These are phyloP conservation scores for Sesamia inferens DNA, from an alignment of 2,888 invertebrate species.

Conservation along the genomic window DNA sequence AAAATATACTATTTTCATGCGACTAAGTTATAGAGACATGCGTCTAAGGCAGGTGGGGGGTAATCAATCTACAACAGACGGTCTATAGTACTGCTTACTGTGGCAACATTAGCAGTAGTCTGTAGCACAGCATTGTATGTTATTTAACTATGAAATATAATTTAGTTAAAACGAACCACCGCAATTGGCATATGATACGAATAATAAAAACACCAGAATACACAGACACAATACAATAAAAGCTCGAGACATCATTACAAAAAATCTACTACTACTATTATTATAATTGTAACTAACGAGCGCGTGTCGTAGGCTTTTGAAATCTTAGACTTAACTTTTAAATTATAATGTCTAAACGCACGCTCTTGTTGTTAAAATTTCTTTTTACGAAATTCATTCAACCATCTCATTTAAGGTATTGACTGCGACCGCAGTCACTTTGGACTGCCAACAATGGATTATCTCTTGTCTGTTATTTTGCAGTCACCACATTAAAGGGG, in stretches of 20 bases:
- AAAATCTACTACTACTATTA: slow-evolving; percentile 21
- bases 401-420: neutral
- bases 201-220: slow-evolving; percentile 16
- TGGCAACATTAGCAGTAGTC: slow-evolving; percentile 65
- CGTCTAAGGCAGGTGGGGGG: slow-evolving; percentile 66
- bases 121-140: slow-evolving; percentile 86
- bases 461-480: too few relatives aligned
- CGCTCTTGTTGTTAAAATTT: neutral
- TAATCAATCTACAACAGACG: slow-evolving; percentile 68
- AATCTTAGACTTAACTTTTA: neutral
- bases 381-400: slow-evolving; percentile 1
- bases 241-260: slow-evolving; percentile 4
- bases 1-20: slow-evolving; percentile 68
- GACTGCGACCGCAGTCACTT: too few relatives aligned
- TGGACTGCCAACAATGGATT: too few relatives aligned
- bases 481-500: neutral
- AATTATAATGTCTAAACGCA: neutral
- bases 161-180: slow-evolving; percentile 45
- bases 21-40: slow-evolving; percentile 66
- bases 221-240: slow-evolving; percentile 10
- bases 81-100: slow-evolving; percentile 62
- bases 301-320: neutral
- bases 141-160: slow-evolving; percentile 63
- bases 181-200: slow-evolving; percentile 21
- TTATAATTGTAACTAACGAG: neutral